Evolutionary conservation across 2,113 vertebrate species (phyloP).

Genomic region (Nibea coibor): DNA sequence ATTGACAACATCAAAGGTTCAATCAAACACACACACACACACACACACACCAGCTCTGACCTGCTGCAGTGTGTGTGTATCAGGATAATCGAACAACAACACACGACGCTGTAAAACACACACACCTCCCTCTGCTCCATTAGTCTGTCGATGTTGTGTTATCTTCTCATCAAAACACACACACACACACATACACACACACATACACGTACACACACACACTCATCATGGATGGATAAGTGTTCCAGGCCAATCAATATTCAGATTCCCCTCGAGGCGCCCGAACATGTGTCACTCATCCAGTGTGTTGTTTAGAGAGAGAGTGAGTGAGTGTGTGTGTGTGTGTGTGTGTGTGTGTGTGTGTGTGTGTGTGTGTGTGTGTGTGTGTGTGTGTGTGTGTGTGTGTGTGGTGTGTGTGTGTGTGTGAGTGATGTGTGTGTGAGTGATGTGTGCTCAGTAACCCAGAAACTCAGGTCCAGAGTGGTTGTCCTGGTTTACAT

Average conservation of each 20-base stretch:
- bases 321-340: too few relatives aligned
- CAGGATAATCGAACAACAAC: constrained; percentile 49
- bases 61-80: constrained; percentile 39
- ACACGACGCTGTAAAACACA: constrained; percentile 43
- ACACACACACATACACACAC: constrained; percentile 17
- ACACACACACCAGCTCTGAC: constrained; percentile 46
- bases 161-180: constrained; percentile 38
- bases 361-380: constrained; percentile 11
- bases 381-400: constrained; percentile 1
- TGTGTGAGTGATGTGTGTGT: constrained; percentile 12
- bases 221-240: constrained; percentile 43
- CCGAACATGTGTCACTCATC: constrained; percentile 59
- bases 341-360: not conserved
- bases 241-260: constrained; percentile 60
- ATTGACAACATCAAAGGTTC: constrained; percentile 46
- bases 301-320: constrained; percentile 28
- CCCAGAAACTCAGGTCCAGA: constrained; percentile 65
- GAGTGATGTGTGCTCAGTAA: constrained; percentile 48
- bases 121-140: constrained; percentile 45
- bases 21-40: constrained; percentile 33
- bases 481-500: constrained; percentile 66
- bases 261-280: constrained; percentile 55
- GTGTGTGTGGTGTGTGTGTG: not conserved
- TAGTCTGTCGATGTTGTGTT: constrained; percentile 37
- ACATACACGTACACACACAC: constrained; percentile 12